Conservation (phyloP, 92 coral and sea anemone species). For the Paragorgia papillata region DNA sequence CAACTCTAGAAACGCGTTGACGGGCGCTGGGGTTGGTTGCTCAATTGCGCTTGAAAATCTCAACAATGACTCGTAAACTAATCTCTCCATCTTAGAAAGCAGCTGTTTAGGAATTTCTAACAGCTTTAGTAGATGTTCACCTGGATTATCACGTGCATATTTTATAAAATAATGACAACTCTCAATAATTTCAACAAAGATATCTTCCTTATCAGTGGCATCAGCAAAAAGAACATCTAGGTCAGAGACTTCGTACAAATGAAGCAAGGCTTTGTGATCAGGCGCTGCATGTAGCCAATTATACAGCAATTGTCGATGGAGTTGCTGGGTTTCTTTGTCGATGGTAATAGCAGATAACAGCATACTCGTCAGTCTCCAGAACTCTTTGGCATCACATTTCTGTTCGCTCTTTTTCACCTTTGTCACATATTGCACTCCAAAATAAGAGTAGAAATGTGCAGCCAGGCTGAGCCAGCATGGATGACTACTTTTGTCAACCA, state of each 20-base stretch:
- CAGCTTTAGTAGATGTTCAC: slow-evolving; percentile 8
- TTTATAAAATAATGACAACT: neutral
- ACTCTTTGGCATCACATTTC: slow-evolving; percentile 1
- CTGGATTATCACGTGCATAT: neutral
- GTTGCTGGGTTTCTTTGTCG: neutral
- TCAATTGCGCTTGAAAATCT: slow-evolving; percentile 5
- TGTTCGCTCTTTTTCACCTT: neutral
- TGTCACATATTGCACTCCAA: neutral
- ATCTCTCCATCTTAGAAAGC: neutral
- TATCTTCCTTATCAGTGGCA: slow-evolving; percentile 1
- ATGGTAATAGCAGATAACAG: neutral
- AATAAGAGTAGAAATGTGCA: slow-evolving; percentile 25
- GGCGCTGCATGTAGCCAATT: slow-evolving; percentile 16
- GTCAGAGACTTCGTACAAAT: slow-evolving; percentile 1
- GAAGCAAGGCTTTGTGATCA: neutral
- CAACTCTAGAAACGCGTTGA: neutral
- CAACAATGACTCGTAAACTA: neutral
- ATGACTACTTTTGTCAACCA: slow-evolving; percentile 30
- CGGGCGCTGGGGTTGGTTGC: neutral
- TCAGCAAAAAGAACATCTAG: neutral
- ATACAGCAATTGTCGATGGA: slow-evolving; percentile 2
- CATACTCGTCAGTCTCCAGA: neutral
- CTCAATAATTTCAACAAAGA: slow-evolving; percentile 19
- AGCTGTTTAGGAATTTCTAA: slow-evolving; percentile 5
- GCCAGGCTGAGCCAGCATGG: slow-evolving; percentile 37